phyloP scores from a whole-genome alignment of 2,888 invertebrate genomes.

The Euzetes globulus region DNA sequence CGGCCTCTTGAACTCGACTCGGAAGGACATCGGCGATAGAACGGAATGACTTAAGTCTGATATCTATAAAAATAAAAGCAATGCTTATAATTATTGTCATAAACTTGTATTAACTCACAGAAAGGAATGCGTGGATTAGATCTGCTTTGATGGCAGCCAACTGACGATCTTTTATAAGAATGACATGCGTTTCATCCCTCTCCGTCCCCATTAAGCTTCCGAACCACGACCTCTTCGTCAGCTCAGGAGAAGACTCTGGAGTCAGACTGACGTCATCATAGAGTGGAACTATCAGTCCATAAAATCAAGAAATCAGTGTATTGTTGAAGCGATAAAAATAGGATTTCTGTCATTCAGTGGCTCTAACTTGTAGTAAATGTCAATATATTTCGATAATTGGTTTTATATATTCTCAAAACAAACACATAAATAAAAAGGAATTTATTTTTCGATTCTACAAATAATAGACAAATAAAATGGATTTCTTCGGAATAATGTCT shows the following conservation, averaged over 20 bases:
- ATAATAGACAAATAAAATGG: background rate
- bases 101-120: constrained; percentile 46
- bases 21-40: constrained; percentile 94
- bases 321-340: background rate
- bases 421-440: background rate
- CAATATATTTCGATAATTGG: background rate
- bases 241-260: constrained; percentile 89
- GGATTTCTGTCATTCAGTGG: background rate
- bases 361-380: background rate
- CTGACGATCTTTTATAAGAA: constrained; percentile 91
- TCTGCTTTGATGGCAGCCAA: constrained; percentile 96
- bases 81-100: background rate
- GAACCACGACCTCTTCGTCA: constrained; percentile 98
- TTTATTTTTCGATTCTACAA: background rate
- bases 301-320: background rate
- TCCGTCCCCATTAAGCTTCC: constrained; percentile 92
- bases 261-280: constrained; percentile 85
- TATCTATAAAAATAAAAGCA: constrained; percentile 57
- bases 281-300: constrained; percentile 56
- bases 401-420: background rate
- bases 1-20: constrained; percentile 89
- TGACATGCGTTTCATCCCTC: constrained; percentile 90
- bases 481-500: background rate
- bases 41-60: constrained; percentile 94
- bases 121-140: constrained; percentile 93